Evolutionary conservation across 2,888 invertebrate genomes (phyloP), one percentile per base, ranked within the genome.

Genomic region (Anthrax anthrax): DNA sequence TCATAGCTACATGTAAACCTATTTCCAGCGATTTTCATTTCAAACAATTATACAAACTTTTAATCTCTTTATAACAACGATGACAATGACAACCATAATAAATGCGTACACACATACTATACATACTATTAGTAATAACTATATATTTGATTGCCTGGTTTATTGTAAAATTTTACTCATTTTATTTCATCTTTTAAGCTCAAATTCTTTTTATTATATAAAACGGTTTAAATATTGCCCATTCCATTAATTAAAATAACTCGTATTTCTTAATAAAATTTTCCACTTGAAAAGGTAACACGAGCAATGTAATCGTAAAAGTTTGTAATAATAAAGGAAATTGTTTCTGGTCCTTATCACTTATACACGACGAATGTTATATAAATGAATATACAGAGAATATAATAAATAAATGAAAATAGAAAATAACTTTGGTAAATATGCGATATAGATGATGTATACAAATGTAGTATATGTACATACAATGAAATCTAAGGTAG

Each of bases 191-290:
- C n/a, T n/a, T n/a, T n/a, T n/a, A n/a, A n/a, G n/a, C n/a, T n/a
- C n/a, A n/a, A n/a, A n/a, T n/a, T n/a, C n/a, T n/a, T n/a, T n/a
- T n/a, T n/a, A n/a, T n/a, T n/a, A n/a, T n/a, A n/a, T n/a, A n/a
- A n/a, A n/a, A n/a, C n/a, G n/a, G n/a, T 37, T 41, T 16, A 3
- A 32, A 32, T 12, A 32, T 32, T 12, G 37, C 48, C 44, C 48
- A 39, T 36, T 42, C 48, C 39, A 44, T 38, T 48, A 48, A 48
- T 48, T 48, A 44, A 42, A 32, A 42, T 14, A 42, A 16, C 17
- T 44, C 48, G 44, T 48, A 44, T 48, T 48, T 45, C 48, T 44
- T 48, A 48, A 48, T 48, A 48, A 44, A 48, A 48, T 48, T 48
- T 48, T 48, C 48, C 44, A 48, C 48, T 48, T 48, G 44, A 44